Conservation (phyloP, 2,797 vertebrate genomes). For the Clarias fuscus region DNA sequence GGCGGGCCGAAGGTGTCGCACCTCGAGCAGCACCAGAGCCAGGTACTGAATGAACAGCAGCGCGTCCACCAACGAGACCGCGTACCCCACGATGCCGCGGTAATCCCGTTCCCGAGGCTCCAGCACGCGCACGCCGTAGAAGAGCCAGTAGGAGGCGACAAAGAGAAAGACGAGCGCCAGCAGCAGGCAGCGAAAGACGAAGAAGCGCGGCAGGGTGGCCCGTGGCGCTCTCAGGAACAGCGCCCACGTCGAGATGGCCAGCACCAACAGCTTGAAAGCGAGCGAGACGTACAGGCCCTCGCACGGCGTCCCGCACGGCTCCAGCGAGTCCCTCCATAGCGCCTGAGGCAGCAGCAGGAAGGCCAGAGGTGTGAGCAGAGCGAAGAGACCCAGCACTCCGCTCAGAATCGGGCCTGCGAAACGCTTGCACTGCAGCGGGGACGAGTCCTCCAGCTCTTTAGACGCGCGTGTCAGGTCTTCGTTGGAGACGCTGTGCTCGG, state of each 20-base stretch:
- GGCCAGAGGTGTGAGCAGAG: constrained; percentile 89
- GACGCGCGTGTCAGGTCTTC: constrained; percentile 92
- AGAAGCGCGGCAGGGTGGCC: constrained; percentile 85
- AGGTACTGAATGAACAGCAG: constrained; percentile 98
- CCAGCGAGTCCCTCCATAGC: constrained; percentile 88
- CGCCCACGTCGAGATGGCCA: constrained; percentile 92
- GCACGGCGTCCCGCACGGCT: constrained; percentile 88
- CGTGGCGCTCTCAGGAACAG: constrained; percentile 89
- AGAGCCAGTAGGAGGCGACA: constrained; percentile 93
- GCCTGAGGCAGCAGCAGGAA: constrained; percentile 92
- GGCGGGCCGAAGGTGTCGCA: constrained; percentile 88
- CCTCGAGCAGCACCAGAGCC: constrained; percentile 91
- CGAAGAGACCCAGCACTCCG: constrained; percentile 82
- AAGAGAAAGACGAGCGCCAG: constrained; percentile 91
- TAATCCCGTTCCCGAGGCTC: constrained; percentile 86
- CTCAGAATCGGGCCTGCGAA: constrained; percentile 82
- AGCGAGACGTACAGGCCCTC: constrained; percentile 95
- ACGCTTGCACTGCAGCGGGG: constrained; percentile 87
- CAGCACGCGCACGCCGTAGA: constrained; percentile 89
- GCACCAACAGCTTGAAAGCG: constrained; percentile 94
- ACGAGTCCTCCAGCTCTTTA: constrained; percentile 96
- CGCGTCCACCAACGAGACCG: constrained; percentile 92
- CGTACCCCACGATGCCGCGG: constrained; percentile 93
- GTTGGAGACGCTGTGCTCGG: constrained; percentile 94
- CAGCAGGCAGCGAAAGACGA: constrained; percentile 85